Conservation (phyloP, 2,113 vertebrate species). For the Alethe castanea region DNA sequence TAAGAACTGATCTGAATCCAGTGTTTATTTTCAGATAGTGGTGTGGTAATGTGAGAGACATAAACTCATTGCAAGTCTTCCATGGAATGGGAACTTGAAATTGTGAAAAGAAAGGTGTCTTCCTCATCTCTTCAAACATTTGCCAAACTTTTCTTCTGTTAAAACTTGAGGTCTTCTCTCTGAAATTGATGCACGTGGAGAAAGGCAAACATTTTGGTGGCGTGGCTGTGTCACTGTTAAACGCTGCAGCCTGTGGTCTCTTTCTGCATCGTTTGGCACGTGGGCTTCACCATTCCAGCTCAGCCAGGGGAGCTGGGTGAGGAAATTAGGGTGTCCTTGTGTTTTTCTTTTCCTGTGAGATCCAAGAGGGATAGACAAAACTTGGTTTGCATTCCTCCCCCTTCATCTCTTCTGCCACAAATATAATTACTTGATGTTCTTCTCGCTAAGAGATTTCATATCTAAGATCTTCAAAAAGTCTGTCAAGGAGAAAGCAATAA, state of each 20-base stretch:
- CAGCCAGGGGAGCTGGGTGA: not conserved
- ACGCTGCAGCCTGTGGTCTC: not conserved
- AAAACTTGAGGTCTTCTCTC: not conserved
- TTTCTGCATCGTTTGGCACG: rapidly evolving
- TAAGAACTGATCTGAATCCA: not conserved
- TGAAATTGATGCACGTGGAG: not conserved
- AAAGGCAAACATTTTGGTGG: not conserved
- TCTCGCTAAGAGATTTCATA: not conserved
- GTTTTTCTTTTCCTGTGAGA: not conserved
- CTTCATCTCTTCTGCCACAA: not conserved
- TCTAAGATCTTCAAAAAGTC: constrained; percentile 12
- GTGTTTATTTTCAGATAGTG: not conserved
- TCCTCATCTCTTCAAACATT: not conserved
- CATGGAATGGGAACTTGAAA: not conserved
- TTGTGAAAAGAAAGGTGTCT: not conserved
- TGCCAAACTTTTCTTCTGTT: not conserved
- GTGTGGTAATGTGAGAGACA: not conserved
- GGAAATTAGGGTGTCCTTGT: not conserved
- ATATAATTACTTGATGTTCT: not conserved
- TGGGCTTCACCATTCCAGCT: not conserved
- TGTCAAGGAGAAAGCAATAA: constrained; percentile 3
- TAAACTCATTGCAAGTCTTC: not conserved
- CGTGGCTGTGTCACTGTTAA: not conserved
- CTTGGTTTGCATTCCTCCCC: not conserved
- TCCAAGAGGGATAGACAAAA: not conserved